phyloP scores from a whole-genome alignment of 2,113 vertebrate genomes.

The Carassius auratus region DNA sequence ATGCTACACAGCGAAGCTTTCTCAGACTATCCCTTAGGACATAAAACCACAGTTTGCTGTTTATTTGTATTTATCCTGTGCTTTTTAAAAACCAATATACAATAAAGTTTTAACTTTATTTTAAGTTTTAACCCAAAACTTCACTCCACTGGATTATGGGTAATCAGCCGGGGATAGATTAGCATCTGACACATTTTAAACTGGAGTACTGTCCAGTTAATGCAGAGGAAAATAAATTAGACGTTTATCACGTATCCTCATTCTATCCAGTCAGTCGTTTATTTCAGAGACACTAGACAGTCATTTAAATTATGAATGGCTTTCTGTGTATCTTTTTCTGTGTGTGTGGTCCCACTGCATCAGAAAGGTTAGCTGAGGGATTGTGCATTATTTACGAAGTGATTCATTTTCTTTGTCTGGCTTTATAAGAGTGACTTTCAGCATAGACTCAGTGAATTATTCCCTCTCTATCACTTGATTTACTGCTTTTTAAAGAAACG shows the following conservation, averaged over 20 bases:
- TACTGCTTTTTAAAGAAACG: constrained; percentile 60
- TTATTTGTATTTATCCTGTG: no score
- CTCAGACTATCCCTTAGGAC: no score
- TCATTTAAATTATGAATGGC: not conserved
- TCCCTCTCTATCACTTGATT: constrained; percentile 56
- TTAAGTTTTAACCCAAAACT: not conserved
- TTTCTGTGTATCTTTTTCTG: not conserved
- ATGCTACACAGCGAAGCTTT: no score
- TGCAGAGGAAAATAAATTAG: not conserved
- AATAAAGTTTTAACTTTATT: not conserved
- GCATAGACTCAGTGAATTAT: constrained; percentile 8
- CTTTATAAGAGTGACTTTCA: constrained; percentile 19
- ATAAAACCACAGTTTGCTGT: no score
- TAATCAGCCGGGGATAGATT: constrained; percentile 3
- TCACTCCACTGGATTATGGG: constrained; percentile 1
- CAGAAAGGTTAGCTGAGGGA: constrained; percentile 2
- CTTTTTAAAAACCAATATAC: not conserved
- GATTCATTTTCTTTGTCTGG: constrained; percentile 39
- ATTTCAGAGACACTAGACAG: not conserved
- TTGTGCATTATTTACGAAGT: not conserved
- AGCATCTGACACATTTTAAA: not conserved
- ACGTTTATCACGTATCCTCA: not conserved
- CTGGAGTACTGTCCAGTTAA: not conserved
- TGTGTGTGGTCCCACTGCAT: constrained; percentile 35
- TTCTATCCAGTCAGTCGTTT: not conserved